These are phyloP conservation scores for Pomatorhinus ruficollis DNA, from an alignment of 2,113 vertebrate genomes.

Conservation along the genomic window DNA sequence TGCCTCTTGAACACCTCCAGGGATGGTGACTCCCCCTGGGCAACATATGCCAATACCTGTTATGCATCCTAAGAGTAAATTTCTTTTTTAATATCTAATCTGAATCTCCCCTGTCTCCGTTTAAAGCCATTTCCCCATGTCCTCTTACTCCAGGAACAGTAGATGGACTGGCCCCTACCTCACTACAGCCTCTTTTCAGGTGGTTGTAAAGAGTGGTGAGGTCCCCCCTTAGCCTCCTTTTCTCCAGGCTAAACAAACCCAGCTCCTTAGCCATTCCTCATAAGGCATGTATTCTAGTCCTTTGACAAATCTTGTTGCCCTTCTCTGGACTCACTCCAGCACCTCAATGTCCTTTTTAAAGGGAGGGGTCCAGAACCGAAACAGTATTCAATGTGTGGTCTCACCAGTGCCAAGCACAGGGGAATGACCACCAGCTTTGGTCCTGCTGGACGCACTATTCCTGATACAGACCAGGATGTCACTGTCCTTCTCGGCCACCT, in stretches of 20 bases:
- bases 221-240: background rate
- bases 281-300: background rate
- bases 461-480: background rate
- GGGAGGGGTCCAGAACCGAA: background rate
- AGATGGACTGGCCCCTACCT: background rate
- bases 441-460: background rate
- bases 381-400: background rate
- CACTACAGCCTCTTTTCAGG: background rate
- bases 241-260: background rate
- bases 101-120: background rate
- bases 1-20: background rate
- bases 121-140: background rate
- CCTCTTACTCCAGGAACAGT: background rate
- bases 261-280: background rate
- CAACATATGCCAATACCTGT: background rate
- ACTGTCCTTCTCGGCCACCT: background rate
- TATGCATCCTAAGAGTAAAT: background rate
- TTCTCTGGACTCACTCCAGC: background rate
- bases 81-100: background rate
- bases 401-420: background rate
- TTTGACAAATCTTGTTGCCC: background rate
- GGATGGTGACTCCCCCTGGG: background rate
- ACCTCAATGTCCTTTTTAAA: background rate
- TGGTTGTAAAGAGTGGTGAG: fast-evolving
- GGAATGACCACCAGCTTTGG: background rate